Base-by-base conservation (phyloP, 2,888 invertebrate genomes). In the Acronicta psi region DNA sequence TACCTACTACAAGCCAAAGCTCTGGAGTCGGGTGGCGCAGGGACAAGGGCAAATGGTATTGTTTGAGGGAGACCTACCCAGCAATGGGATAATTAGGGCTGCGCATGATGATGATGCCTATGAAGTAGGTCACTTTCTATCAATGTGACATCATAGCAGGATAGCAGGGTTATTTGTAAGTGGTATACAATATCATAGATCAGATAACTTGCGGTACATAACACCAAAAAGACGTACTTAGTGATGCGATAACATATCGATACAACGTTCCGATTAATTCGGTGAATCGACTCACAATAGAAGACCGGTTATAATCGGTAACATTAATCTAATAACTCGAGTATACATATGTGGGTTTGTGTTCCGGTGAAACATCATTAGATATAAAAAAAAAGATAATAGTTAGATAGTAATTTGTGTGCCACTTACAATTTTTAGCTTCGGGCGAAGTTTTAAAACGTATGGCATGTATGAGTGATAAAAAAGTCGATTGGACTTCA, bases 311-410 rank as follows among this genome's bases (percentile, higher is more conserved):
- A 20, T 40, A 52, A 71, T 71, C 64, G 36, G 41, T 53, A 55
- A 50, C 49, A 71, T 71, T 52, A 49, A 71, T 71, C 72, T 29
- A 47, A 37, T 13, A 20, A 25, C 9, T n/a, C n/a, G 7, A 23
- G 34, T 54, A 71, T n/a, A n/a, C n/a, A n/a, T n/a, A n/a, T 70
- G 68, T 72, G 31, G 70, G 68, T 71, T 64, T 71, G 57, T 59
- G 18, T 59, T 53, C n/a, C 57, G 44, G 37, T 46, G 43, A 36
- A 53, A 49, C 44, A 59, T 51, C 45, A 67, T 55, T 59, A 42
- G 43, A 45, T 47, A 44, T 54, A 8, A 31, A 47, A 47, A n/a
- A 36, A 16, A 41, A 41, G 40, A 40, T 64, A 69, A 51, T 47
- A 31, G 62, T 47, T 41, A 40, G 38, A 29, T 34, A 40, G 64